These are phyloP conservation scores for Lacerta viridis DNA, from an alignment of 2,797 vertebrate genomes.

Conservation along the genomic window DNA sequence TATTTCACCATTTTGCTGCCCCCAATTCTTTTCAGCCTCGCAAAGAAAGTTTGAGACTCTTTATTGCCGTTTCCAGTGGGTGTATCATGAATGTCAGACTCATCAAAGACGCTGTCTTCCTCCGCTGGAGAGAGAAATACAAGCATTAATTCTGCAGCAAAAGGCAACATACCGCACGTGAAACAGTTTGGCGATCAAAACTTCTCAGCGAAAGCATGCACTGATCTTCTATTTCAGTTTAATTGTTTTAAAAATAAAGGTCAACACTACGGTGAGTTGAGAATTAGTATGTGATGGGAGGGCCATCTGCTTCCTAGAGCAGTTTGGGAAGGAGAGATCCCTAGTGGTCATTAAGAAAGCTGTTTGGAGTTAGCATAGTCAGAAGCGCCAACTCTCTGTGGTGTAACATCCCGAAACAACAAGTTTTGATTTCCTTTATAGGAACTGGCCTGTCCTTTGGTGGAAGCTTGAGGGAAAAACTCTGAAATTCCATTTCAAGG, in stretches of 20 bases:
- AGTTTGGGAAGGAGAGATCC: not conserved
- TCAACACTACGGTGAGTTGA: conserved; percentile 23
- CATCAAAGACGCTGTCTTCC: conserved; percentile 99
- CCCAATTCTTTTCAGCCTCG: conserved; percentile 97
- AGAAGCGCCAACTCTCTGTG: not conserved
- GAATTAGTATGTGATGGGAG: not conserved
- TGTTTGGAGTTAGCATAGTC: not conserved
- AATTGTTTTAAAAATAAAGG: conserved; percentile 47
- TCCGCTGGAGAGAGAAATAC: conserved; percentile 85
- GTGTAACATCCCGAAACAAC: too few species aligned
- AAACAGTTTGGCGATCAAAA: conserved; percentile 26
- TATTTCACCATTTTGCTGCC: conserved; percentile 99
- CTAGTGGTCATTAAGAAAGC: not conserved
- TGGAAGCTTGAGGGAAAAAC: not conserved
- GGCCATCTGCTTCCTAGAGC: not conserved
- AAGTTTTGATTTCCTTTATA: not conserved
- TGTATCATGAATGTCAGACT: conserved; percentile 98
- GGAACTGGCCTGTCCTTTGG: not conserved
- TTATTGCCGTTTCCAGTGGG: conserved; percentile 96
- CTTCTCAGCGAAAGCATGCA: conserved; percentile 24
- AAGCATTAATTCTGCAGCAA: conserved; percentile 74
- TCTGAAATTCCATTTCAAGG: not conserved
- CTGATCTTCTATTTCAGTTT: conserved; percentile 33
- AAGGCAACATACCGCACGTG: conserved; percentile 49
- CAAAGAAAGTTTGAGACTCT: conserved; percentile 99